A percentile compares a stretch with the other conserved stretches of the same genome.
phyloP scores from a whole-genome alignment of 2,888 invertebrate species.

The Thelaira solivaga region DNA sequence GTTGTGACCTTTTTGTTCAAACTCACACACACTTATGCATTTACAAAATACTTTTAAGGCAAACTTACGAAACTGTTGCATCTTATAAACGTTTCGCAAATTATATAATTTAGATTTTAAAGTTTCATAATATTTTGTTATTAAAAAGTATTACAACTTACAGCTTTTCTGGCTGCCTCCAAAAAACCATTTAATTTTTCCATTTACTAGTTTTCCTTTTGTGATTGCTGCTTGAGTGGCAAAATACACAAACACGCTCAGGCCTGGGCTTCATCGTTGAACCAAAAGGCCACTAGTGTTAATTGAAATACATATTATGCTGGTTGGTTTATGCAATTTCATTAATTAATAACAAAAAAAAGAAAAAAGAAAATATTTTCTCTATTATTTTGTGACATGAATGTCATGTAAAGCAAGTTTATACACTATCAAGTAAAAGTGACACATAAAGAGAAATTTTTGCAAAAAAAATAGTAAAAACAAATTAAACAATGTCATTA shows the following conservation, averaged over 20 bases:
- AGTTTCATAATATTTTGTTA: background rate
- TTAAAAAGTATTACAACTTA: background rate
- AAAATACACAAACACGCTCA: background rate
- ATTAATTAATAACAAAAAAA: conserved; percentile 15
- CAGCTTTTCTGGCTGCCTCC: background rate
- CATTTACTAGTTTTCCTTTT: conserved; percentile 10
- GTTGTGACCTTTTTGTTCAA: conserved; percentile 10
- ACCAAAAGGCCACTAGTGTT: conserved; percentile 4
- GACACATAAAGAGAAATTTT: background rate
- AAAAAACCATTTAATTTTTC: conserved; percentile 5
- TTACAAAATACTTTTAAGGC: background rate
- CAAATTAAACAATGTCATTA: background rate
- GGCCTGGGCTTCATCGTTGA: background rate
- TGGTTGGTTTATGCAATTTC: conserved; percentile 1
- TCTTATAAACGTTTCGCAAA: no score
- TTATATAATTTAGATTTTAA: conserved; percentile 11
- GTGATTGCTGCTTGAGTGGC: no score
- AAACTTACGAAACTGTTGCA: no score
- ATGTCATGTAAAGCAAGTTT: conserved; percentile 4
- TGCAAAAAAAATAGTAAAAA: background rate
- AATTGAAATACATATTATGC: background rate
- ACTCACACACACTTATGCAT: background rate
- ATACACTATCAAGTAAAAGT: background rate
- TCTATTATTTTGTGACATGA: conserved; percentile 19
- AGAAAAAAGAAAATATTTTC: no score